Conservation (phyloP, 2,113 vertebrate species). For the Tyto alba region DNA sequence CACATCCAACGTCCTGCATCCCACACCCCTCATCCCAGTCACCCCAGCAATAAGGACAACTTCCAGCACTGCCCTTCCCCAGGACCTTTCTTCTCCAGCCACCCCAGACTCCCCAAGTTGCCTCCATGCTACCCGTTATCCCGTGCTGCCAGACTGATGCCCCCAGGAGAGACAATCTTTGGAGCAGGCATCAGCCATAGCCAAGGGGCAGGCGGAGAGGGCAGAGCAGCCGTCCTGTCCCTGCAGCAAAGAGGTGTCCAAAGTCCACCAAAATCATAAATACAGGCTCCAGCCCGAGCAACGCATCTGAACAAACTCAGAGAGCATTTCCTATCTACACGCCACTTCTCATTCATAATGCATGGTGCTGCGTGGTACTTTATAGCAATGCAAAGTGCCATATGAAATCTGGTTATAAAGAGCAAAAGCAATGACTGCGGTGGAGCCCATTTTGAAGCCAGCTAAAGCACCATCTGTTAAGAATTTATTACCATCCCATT, state of each 20-base stretch:
- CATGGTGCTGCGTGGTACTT: fast-evolving
- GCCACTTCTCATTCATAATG: not conserved
- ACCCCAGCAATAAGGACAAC: not conserved
- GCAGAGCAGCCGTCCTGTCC: not conserved
- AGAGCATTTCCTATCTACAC: not conserved
- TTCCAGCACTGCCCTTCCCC: not conserved
- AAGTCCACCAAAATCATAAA: no score
- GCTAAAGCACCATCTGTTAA: not conserved
- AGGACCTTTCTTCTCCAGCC: not conserved
- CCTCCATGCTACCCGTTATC: not conserved
- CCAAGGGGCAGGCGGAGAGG: not conserved
- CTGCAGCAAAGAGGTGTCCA: not conserved
- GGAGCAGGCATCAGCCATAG: not conserved
- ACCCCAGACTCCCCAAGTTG: fast-evolving
- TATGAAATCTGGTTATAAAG: not conserved
- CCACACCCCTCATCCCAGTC: not conserved
- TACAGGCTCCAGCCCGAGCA: not conserved
- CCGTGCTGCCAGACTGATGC: fast-evolving
- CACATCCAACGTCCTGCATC: not conserved
- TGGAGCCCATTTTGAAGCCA: not conserved
- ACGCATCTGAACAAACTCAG: not conserved
- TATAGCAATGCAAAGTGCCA: fast-evolving
- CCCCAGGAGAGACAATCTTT: not conserved
- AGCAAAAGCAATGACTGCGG: not conserved
- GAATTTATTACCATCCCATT: not conserved